A percentile compares a stretch with the other conserved stretches of the same genome.
Conservation (phyloP, 2,113 vertebrate species). For the Trogon surrucura region DNA sequence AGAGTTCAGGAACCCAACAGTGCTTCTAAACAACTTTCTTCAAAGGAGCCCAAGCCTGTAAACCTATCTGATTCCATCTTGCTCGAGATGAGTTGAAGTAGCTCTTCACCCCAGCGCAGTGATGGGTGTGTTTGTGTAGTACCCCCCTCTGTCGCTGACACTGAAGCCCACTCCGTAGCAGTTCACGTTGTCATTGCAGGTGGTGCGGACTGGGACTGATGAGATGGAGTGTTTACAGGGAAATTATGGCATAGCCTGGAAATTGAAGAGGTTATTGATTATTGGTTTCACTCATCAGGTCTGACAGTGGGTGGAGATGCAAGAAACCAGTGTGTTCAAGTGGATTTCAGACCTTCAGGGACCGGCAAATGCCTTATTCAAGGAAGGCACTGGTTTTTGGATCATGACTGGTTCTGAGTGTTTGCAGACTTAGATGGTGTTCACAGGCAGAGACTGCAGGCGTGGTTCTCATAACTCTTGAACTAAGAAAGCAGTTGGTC, state of each 20-base stretch:
- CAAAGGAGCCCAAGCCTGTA: not conserved
- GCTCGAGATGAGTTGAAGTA: not conserved
- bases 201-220: not conserved
- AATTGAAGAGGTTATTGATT: not conserved
- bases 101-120: not conserved
- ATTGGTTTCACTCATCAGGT: not conserved
- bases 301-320: not conserved
- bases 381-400: not conserved
- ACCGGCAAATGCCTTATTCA: not conserved
- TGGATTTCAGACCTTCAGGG: not conserved
- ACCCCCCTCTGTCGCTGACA: fast-evolving
- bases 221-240: not conserved
- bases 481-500: not conserved
- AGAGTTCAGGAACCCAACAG: not conserved
- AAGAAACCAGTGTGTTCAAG: not conserved
- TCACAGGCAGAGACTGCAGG: not conserved
- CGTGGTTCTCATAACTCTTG: fast-evolving
- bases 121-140: not conserved
- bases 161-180: not conserved
- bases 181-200: not conserved
- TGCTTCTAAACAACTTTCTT: not conserved
- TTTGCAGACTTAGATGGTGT: not conserved
- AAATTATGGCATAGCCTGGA: not conserved
- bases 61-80: not conserved
- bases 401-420: not conserved